A percentile compares a stretch with the other conserved stretches of the same genome.
Conservation (phyloP, 2,113 vertebrate species). For the Ovibos moschatus region DNA sequence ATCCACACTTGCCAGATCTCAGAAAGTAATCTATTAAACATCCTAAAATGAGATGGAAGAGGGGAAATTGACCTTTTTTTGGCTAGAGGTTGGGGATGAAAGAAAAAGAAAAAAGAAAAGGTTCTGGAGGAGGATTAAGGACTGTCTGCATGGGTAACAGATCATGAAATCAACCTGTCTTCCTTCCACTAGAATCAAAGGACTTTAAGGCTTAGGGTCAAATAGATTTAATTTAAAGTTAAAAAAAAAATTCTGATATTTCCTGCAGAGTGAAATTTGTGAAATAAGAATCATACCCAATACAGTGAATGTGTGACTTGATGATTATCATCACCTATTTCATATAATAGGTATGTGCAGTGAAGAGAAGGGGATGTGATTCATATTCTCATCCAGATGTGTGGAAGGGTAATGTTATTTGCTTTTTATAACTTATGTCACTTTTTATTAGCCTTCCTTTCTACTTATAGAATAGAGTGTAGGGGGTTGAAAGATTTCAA, state of each 20-base stretch:
- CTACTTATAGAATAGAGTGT: not conserved
- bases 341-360: not conserved
- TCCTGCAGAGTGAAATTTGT: not conserved
- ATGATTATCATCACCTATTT: not conserved
- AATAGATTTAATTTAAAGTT: not conserved
- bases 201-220: not conserved
- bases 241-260: not conserved
- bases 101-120: not conserved
- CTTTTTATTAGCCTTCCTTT: not conserved
- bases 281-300: not conserved
- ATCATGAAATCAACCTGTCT: not conserved
- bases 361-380: not conserved
- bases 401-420: not conserved
- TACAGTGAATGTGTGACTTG: not conserved
- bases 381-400: not conserved
- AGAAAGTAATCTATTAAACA: not conserved
- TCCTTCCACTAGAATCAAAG: not conserved
- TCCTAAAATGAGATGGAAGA: not conserved
- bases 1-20: not conserved
- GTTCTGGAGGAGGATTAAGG: not conserved
- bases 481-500: not conserved
- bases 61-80: rapidly evolving
- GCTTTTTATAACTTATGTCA: not conserved
- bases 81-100: not conserved
- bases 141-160: not conserved